Evolutionary conservation across 2,113 vertebrate species (phyloP), one percentile per base, ranked within the genome.

Genomic region (Prolemur simus): DNA sequence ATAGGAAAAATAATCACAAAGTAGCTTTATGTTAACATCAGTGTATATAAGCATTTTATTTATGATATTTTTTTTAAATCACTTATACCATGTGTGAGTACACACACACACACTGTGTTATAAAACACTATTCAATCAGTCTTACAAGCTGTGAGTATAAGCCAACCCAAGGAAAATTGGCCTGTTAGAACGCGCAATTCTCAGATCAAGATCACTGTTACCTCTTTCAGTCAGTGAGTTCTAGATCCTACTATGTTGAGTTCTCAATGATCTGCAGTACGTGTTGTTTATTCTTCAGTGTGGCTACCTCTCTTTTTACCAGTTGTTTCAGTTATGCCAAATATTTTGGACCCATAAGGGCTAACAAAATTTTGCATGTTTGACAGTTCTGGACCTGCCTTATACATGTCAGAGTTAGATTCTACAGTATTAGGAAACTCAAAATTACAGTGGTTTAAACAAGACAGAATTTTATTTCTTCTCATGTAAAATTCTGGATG

Each of bases 41-140:
- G 37, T 82, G 45, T 90, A 49, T 58, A 88, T 88, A 45, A 78
- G 74, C 42, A 83, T 90, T 49, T 82, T 13, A 91, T 86, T 82
- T 78, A 93, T 78, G 7, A 0, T 91, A 42, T 14, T 21, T 81
- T 54, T 52, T 68, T 21, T 52, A 78, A 85, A 29, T 90, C 60
- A 66, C 7, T 47, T 29, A 14, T 52, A 68, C 4, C 76, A 20
- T 84, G 1, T 92, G 20, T 90, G 32, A 66, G 1, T 32, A 81
- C 12, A 47, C 9, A 52, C 9, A 91, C 49, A 47, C 2, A 27
- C 1, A 73, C 27, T 54, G 25, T 29, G 42, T 64, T 73, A 66
- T 8, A 89, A 63, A 94, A 42, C 39, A 25, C 6, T 17, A 42
- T 77, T 52, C n/a, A 58, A 20, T 58, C 9, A 47, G 0, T 32